Evolutionary conservation across 2,888 invertebrate species (phyloP).

Genomic region (Neoitamus cyanurus): DNA sequence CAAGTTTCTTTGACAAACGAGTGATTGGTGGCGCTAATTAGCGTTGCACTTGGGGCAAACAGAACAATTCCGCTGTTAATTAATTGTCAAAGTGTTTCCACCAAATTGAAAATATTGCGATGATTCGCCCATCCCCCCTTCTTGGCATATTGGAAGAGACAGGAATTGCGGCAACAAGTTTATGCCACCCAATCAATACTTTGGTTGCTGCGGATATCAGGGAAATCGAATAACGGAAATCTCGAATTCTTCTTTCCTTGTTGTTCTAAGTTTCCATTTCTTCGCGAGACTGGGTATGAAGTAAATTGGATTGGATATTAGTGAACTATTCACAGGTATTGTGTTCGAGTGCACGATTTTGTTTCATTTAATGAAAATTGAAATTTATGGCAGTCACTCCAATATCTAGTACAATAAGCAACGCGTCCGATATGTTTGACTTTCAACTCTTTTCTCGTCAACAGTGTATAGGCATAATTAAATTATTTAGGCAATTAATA

Average conservation of each 20-base stretch:
- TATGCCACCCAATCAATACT: not conserved
- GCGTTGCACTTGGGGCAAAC: conserved; percentile 35
- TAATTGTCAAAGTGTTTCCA: conserved; percentile 31
- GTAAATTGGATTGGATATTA: no score
- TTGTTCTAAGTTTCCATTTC: not conserved
- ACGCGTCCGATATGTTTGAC: no score
- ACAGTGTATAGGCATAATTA: no score
- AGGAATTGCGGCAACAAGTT: not conserved
- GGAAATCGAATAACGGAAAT: not conserved
- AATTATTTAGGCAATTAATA: no score
- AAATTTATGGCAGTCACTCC: no score
- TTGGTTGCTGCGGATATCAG: not conserved
- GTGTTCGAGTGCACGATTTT: no score
- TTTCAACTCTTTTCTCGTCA: no score
- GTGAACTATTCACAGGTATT: no score
- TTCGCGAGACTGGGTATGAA: not conserved
- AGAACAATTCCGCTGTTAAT: conserved; percentile 34
- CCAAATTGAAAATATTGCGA: conserved; percentile 17
- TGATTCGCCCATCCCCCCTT: not conserved
- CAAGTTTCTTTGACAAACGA: conserved; percentile 37
- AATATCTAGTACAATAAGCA: no score
- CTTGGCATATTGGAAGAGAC: not conserved
- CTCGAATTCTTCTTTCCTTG: not conserved
- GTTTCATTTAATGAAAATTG: no score
- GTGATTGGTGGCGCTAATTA: conserved; percentile 42